Conservation (phyloP, 2,888 invertebrate species). For the Congeria kusceri region DNA sequence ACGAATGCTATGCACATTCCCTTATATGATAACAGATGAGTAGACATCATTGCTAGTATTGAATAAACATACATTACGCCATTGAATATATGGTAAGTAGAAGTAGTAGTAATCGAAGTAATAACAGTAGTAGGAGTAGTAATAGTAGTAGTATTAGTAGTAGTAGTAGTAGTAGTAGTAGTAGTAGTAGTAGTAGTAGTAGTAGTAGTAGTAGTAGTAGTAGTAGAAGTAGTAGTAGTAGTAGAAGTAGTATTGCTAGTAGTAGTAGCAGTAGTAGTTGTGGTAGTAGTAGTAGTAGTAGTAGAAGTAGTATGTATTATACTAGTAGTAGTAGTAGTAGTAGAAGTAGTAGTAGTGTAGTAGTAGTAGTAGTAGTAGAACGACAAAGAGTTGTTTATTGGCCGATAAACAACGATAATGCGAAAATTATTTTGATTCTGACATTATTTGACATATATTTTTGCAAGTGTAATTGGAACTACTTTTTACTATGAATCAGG, state of each 20-base stretch:
- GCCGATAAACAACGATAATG: too few relatives aligned
- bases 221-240: conserved; percentile 36
- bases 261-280: conserved; percentile 25
- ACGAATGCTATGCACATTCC: too few relatives aligned
- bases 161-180: conserved; percentile 42
- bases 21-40: too few relatives aligned
- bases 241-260: conserved; percentile 20
- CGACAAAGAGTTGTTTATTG: too few relatives aligned
- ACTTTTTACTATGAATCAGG: too few relatives aligned
- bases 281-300: conserved; percentile 12
- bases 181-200: conserved; percentile 41
- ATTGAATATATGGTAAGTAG: too few relatives aligned
- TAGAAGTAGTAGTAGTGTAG: neutral
- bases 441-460: too few relatives aligned
- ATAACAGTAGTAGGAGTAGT: neutral
- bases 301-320: neutral
- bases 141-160: conserved; percentile 7
- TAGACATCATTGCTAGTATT: too few relatives aligned
- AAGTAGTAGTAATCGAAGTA: conserved; percentile 38
- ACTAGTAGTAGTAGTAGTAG: too few relatives aligned
- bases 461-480: too few relatives aligned
- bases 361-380: neutral
- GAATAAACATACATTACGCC: too few relatives aligned
- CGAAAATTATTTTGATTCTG: too few relatives aligned
- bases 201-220: conserved; percentile 45